A percentile compares a stretch with the other conserved stretches of the same genome.
phyloP scores from a whole-genome alignment of 2,888 invertebrate species.

The Digitonthophagus gazella region DNA sequence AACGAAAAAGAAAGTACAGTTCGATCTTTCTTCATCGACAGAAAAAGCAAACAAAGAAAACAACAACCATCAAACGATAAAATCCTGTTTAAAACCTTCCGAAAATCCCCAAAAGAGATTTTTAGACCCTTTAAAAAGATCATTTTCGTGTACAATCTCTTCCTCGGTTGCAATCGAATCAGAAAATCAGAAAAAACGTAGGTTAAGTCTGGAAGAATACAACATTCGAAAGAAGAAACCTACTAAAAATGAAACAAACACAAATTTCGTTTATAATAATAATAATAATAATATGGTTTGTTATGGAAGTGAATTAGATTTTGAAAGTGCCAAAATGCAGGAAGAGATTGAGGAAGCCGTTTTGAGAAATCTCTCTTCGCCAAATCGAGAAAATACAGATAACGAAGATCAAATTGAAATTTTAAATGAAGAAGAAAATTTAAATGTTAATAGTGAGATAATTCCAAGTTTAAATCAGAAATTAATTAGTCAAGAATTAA shows the following conservation, averaged over 20 bases:
- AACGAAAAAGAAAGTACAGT: constrained; percentile 6
- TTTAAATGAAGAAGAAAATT: background rate
- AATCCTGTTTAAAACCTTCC: background rate
- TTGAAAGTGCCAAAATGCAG: constrained; percentile 15
- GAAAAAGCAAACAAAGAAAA: background rate
- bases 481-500: no score
- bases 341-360: constrained; percentile 22
- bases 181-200: background rate
- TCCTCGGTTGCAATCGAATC: no score
- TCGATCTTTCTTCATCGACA: background rate
- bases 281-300: no score
- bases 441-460: background rate
- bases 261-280: background rate
- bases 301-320: background rate
- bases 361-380: constrained; percentile 16
- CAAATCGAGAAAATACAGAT: background rate
- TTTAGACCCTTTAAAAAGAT: background rate
- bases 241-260: background rate
- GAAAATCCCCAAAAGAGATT: background rate
- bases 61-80: no score
- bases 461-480: background rate
- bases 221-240: constrained; percentile 29
- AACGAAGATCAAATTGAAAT: background rate
- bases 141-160: no score
- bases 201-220: constrained; percentile 33